phyloP scores from a whole-genome alignment of 2,888 invertebrate genomes.

The Meiosimyza decipiens region DNA sequence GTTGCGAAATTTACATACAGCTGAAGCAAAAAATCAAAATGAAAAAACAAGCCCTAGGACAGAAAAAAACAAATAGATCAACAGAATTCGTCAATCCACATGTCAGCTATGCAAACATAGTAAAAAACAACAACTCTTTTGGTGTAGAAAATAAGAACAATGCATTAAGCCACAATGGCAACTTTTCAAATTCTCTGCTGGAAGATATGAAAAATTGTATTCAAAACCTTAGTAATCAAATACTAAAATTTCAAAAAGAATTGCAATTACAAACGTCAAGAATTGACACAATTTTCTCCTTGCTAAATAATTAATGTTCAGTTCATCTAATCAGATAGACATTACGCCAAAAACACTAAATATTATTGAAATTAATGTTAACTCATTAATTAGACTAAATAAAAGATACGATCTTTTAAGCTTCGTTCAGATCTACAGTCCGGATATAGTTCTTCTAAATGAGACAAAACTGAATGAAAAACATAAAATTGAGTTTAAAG shows the following conservation, averaged over 20 bases:
- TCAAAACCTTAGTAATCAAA: conserved; percentile 33
- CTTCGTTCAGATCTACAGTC: conserved; percentile 27
- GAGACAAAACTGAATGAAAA: conserved; percentile 31
- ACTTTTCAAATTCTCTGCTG: too few relatives aligned
- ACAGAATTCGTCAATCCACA: conserved; percentile 25
- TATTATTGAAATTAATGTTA: conserved; percentile 36
- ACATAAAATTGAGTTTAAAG: conserved; percentile 27
- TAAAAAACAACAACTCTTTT: conserved; percentile 7
- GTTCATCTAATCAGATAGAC: neutral
- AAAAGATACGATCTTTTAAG: conserved; percentile 30
- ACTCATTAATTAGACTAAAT: conserved; percentile 34
- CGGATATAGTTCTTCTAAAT: conserved; percentile 30
- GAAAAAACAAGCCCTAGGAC: neutral
- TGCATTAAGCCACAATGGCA: too few relatives aligned
- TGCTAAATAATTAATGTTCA: neutral
- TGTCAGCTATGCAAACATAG: conserved; percentile 13
- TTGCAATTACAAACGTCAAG: conserved; percentile 29
- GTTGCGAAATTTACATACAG: conserved; percentile 26
- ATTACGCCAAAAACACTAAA: conserved; percentile 17
- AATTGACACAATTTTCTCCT: conserved; percentile 29
- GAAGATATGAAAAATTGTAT: conserved; percentile 25
- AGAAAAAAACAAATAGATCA: conserved; percentile 11
- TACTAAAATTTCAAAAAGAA: conserved; percentile 34
- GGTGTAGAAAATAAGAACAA: neutral
- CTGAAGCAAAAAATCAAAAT: conserved; percentile 23